These are phyloP conservation scores for Blennius ocellaris DNA, from an alignment of 2,113 vertebrate species.

Conservation along the genomic window DNA sequence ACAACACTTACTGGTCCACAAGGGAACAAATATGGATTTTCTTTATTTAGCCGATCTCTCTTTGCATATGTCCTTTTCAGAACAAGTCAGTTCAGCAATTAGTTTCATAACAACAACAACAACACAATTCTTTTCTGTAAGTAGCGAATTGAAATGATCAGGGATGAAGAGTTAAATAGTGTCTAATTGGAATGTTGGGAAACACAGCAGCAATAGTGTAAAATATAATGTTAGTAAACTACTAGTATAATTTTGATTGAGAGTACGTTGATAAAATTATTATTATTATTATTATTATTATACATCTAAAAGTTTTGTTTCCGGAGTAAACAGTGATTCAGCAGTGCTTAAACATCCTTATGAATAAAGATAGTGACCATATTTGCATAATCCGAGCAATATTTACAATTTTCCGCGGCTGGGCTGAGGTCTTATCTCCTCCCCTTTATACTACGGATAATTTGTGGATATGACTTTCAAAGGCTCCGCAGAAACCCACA, in stretches of 20 bases:
- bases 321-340: constrained; percentile 14
- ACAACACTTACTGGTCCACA: background rate
- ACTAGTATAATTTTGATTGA: background rate
- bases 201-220: too few relatives aligned
- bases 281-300: background rate
- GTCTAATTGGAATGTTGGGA: too few relatives aligned
- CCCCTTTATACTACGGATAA: constrained; percentile 19
- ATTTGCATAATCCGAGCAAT: background rate
- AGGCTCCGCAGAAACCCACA: constrained; percentile 61
- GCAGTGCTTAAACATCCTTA: constrained; percentile 12
- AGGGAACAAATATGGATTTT: too few relatives aligned
- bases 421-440: background rate
- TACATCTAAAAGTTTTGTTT: background rate
- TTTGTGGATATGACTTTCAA: constrained; percentile 28
- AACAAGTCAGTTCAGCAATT: too few relatives aligned
- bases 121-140: too few relatives aligned
- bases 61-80: too few relatives aligned
- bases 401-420: background rate
- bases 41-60: too few relatives aligned
- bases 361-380: background rate
- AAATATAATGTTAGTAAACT: background rate
- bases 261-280: background rate
- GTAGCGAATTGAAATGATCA: too few relatives aligned
- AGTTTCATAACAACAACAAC: too few relatives aligned
- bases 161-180: too few relatives aligned